phyloP scores from a whole-genome alignment of 2,888 invertebrate genomes.

The Cactoblastis cactorum region DNA sequence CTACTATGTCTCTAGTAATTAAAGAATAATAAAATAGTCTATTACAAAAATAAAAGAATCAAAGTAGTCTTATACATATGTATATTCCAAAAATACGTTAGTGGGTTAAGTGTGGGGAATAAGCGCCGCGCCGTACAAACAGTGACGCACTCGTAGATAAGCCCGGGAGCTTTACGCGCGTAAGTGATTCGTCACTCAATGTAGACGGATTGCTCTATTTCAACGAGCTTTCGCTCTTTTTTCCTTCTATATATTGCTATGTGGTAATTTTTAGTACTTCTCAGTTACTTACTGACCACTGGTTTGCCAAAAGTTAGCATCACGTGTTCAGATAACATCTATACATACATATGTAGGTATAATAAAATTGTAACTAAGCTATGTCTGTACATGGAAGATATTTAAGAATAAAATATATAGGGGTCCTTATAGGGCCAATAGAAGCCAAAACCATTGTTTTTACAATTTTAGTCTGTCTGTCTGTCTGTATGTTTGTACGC shows the following conservation, averaged over 20 bases:
- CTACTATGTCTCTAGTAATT: background rate
- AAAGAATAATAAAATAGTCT: background rate
- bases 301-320: background rate
- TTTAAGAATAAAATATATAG: no score
- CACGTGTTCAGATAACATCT: no score
- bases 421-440: no score
- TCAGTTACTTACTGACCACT: background rate
- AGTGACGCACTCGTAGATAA: constrained; percentile 25
- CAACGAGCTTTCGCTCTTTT: constrained; percentile 22
- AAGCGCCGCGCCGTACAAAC: constrained; percentile 3
- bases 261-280: background rate
- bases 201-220: constrained; percentile 27
- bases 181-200: constrained; percentile 31
- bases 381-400: no score
- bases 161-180: constrained; percentile 24
- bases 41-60: no score
- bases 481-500: no score
- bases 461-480: no score
- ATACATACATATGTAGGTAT: no score
- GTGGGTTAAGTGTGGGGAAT: background rate
- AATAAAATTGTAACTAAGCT: no score
- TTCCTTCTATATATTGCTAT: constrained; percentile 22
- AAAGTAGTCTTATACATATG: no score
- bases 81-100: background rate
- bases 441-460: no score